Evolutionary conservation across 2,888 invertebrate genomes (phyloP), one percentile per base, ranked within the genome.

Genomic region (Criorhina ranunculi): DNA sequence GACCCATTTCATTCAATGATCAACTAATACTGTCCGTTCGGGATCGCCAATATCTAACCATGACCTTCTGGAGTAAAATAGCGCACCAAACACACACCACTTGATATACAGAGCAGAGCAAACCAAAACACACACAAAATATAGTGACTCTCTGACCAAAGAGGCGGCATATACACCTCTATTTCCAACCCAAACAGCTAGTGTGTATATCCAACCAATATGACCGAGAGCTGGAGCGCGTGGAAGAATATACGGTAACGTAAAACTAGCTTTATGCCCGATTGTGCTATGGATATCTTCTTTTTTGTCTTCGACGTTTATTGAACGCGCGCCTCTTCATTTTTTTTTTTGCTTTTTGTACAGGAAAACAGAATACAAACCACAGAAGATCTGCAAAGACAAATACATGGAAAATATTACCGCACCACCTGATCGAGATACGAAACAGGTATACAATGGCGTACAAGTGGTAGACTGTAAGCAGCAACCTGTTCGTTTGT

Each of bases 11-110:
- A 88, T 90, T 90, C 90, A 90, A 88, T 88, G 90, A 88, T 90
- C 89, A 89, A 89, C 89, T 89, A 90, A 90, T 90, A 91, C 91
- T 91, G 91, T 88, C 89, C 89, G 90, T 89, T 89, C 89, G 89
- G 89, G 90, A 91, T 90, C 88, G 89, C 89, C 89, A 88, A 88
- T 90, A 90, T 89, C 88, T 90, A 90, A 89, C 91, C 91, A 91
- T 91, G 91, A 91, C 91, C 91, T 91, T 91, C 91, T 90, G 89
- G 88, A 88, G 88, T 88, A 89, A 89, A 88, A 90, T 89, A 90
- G 89, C 88, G 89, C 90, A 89, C 88, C 88, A 70, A 85, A 85
- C 75, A 80, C 85, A 80, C 80, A 85, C 85, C 89, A 90, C 88
- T 88, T 89, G 88, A 89, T 88, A 89, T 89, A 89, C 88, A 70